Conservation (phyloP, 1,140 invertebrate genomes). For the Drosophila subobscura region DNA sequence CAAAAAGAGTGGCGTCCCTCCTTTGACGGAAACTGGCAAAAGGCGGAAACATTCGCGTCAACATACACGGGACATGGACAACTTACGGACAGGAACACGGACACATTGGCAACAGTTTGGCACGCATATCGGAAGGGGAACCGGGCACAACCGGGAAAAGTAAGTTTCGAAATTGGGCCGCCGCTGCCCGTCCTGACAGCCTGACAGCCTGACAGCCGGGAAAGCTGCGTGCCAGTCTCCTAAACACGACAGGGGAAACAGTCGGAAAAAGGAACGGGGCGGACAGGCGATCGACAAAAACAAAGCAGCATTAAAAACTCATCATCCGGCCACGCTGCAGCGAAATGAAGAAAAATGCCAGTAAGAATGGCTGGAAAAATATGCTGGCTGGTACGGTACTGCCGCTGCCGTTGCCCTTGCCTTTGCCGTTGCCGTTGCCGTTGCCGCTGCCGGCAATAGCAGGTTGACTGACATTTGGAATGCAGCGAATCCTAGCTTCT, state of each 20-base stretch:
- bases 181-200: conserved; percentile 50
- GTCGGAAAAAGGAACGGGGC: neutral
- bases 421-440: neutral
- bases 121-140: conserved; percentile 56
- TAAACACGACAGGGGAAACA: conserved; percentile 33
- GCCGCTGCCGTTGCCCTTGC: neutral
- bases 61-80: conserved; percentile 24
- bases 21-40: conserved; percentile 48
- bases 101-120: conserved; percentile 64
- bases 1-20: neutral
- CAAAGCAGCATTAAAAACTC: conserved; percentile 71
- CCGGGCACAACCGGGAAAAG: conserved; percentile 43
- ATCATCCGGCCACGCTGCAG: conserved; percentile 47
- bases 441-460: conserved; percentile 32
- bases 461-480: conserved; percentile 55
- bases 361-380: conserved; percentile 10
- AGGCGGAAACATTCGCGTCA: conserved; percentile 51
- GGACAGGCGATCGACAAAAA: conserved; percentile 16
- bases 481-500: conserved; percentile 26
- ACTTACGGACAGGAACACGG: conserved; percentile 1
- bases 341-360: conserved; percentile 34
- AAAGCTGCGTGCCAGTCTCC: conserved; percentile 67
- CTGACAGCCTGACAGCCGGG: conserved; percentile 46
- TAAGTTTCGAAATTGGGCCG: conserved; percentile 71
- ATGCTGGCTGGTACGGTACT: conserved; percentile 15